Base-by-base conservation (phyloP, 2,888 invertebrate species). In the Epistrophe eligans region DNA sequence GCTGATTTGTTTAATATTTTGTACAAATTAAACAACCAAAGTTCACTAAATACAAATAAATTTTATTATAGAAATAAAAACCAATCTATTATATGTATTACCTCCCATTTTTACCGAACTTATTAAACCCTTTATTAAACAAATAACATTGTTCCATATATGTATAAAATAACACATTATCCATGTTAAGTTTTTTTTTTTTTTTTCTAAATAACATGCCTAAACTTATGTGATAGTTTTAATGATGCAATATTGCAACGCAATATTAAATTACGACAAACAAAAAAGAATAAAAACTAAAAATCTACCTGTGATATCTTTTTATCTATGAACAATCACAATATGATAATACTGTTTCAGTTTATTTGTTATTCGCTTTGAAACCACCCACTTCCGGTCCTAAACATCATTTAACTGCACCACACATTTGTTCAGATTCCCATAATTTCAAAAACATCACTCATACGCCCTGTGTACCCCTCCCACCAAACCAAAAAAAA, bases 381-480 rank as follows among this genome's bases (percentile, higher is more conserved):
- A 32, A 52, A 28, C 52, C 62, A 40, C 50, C 62, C 64, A 40
- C 32, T 76, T 66, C 76, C 50, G 73, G 60, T 35, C 60, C 48
- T 40, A 62, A 60, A 13, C 62, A 62, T 55, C 50, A 77, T 43
- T 81, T 57, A 77, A 64, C 79, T 50, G 48, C 67, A 71, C 74
- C 80, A 55, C 73, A 76, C 81, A 81, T 81, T 81, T 77, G 81
- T 72, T 77, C 8, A 73, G 50, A 67, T 84, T 81, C 81, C 40
- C 81, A 81, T 77, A 81, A 81, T 66, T 74, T 66, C 24, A 35
- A 80, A 81, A 77, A 77, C 13, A 52, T 73, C 58, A 57, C 77
- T 64, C 81, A 82, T 71, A 66, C 82, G 79, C 72, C 82, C 72
- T 15, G 7, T 7, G 28, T 19, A 43, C 55, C 4, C 43, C 55